Conservation (phyloP, 1,140 invertebrate species). For the Cydia splendana region DNA sequence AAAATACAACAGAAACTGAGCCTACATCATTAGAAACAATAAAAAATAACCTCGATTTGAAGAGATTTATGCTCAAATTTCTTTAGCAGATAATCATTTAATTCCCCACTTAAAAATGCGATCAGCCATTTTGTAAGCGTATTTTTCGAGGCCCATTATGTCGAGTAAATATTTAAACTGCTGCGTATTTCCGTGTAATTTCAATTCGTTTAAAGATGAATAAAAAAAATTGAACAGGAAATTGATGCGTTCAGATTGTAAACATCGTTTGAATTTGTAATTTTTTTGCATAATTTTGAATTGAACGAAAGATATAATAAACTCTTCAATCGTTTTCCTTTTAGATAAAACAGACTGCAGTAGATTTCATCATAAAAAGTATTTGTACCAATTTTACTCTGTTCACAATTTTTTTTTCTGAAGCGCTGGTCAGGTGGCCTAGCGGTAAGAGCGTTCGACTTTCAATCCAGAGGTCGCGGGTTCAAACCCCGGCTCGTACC, state of each 20-base stretch:
- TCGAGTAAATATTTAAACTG: conserved; percentile 22
- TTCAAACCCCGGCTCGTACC: too few relatives aligned
- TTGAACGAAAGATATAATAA: too few relatives aligned
- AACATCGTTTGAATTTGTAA: neutral
- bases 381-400: too few relatives aligned
- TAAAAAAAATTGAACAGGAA: neutral
- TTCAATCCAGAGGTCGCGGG: too few relatives aligned
- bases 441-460: too few relatives aligned
- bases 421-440: too few relatives aligned
- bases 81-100: conserved; percentile 9
- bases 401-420: too few relatives aligned
- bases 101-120: conserved; percentile 19
- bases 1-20: neutral
- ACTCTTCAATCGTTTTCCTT: too few relatives aligned
- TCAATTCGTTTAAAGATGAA: neutral
- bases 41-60: conserved; percentile 6
- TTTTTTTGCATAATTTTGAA: neutral
- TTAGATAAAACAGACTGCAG: too few relatives aligned
- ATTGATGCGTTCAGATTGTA: neutral
- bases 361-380: too few relatives aligned
- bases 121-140: neutral
- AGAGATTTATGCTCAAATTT: conserved; percentile 16
- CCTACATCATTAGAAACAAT: neutral
- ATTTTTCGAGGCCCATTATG: conserved; percentile 29
- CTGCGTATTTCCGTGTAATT: conserved; percentile 19